These are phyloP conservation scores for Fabriciana adippe DNA, from an alignment of 2,888 invertebrate genomes.

Conservation along the genomic window DNA sequence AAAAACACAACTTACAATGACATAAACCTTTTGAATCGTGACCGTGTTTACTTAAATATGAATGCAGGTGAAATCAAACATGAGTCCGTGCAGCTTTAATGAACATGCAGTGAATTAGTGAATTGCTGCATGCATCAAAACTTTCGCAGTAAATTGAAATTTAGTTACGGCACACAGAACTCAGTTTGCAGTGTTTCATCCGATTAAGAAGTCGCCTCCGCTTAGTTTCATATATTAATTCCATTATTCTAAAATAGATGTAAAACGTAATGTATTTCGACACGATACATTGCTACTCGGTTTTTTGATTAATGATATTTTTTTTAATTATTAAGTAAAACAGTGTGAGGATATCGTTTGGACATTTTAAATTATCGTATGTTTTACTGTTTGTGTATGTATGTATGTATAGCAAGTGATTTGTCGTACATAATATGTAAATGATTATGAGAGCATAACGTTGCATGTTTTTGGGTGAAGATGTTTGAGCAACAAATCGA, in stretches of 20 bases:
- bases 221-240: slow-evolving; percentile 29
- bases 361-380: neutral
- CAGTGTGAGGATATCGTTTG: neutral
- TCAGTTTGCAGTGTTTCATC: slow-evolving; percentile 40
- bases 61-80: slow-evolving; percentile 43
- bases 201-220: slow-evolving; percentile 37
- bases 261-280: slow-evolving; percentile 20
- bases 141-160: slow-evolving; percentile 41
- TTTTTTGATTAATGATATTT: neutral
- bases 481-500: no score
- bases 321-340: neutral
- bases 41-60: slow-evolving; percentile 38
- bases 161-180: slow-evolving; percentile 36
- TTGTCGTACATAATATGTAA: no score
- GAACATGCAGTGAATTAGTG: slow-evolving; percentile 48
- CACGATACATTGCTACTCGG: neutral
- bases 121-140: slow-evolving; percentile 44
- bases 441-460: no score
- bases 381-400: no score
- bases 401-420: no score
- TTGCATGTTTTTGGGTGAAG: no score
- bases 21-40: slow-evolving; percentile 30
- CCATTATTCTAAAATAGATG: slow-evolving; percentile 28
- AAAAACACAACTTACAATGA: slow-evolving; percentile 9
- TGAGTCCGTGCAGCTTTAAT: slow-evolving; percentile 45